Evolutionary conservation across 2,113 vertebrate genomes (phyloP).

Genomic region (Rhea pennata): DNA sequence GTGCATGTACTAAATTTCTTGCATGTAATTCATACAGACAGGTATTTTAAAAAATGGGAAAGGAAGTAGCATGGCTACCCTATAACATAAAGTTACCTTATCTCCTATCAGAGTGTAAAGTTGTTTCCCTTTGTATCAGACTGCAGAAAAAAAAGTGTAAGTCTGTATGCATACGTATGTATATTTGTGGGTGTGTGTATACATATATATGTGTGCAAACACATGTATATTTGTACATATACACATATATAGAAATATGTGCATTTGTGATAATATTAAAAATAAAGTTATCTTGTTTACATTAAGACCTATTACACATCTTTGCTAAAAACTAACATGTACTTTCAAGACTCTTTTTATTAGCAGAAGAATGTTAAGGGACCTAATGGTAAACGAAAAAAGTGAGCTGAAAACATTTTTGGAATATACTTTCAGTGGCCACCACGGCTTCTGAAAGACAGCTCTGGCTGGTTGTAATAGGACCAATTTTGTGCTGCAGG

Average conservation of each 20-base stretch:
- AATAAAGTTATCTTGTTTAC: background rate
- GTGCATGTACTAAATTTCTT: background rate
- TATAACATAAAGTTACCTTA: background rate
- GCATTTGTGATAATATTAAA: background rate
- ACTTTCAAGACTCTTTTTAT: background rate
- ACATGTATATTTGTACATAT: background rate
- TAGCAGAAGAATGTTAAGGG: background rate
- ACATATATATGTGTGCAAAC: background rate
- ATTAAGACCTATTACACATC: background rate
- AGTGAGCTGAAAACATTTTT: background rate
- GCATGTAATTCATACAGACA: background rate
- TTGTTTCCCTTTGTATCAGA: background rate
- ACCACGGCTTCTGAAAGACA: background rate
- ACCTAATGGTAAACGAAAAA: background rate
- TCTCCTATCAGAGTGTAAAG: background rate
- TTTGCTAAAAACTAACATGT: background rate
- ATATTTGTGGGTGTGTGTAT: background rate
- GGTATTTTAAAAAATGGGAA: background rate
- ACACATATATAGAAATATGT: background rate
- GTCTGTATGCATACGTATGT: background rate
- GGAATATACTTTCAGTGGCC: background rate
- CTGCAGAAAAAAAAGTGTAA: background rate
- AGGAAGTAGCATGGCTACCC: background rate
- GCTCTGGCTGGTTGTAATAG: background rate
- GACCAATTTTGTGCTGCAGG: slow-evolving; percentile 49